These are phyloP conservation scores for Hiodon tergisus DNA, from an alignment of 2,113 vertebrate species.

Conservation along the genomic window DNA sequence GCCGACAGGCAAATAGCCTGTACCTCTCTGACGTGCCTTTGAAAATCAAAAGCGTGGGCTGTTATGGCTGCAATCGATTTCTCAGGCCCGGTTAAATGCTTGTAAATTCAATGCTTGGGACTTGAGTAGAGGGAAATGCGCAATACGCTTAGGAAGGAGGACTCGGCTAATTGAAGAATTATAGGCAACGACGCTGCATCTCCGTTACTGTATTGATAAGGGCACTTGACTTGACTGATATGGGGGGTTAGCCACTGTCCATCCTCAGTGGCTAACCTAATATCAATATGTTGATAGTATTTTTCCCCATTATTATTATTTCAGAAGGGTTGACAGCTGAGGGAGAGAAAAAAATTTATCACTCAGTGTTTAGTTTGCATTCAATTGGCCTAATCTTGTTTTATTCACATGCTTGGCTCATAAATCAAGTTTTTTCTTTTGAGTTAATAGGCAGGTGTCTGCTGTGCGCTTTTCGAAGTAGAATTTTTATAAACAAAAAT, in stretches of 20 bases:
- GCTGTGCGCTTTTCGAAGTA: neutral
- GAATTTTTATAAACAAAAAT: too few species aligned
- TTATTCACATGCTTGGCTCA: constrained; percentile 37
- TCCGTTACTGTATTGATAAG: too few species aligned
- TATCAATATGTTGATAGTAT: constrained; percentile 57
- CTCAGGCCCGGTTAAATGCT: too few species aligned
- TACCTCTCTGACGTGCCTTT: neutral
- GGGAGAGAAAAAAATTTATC: constrained; percentile 43
- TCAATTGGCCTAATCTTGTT: constrained; percentile 31
- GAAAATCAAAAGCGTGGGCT: neutral
- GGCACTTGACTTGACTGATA: too few species aligned
- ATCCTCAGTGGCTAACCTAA: constrained; percentile 49
- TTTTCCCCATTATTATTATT: constrained; percentile 37
- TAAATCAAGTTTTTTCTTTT: constrained; percentile 20
- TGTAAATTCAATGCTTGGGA: too few species aligned
- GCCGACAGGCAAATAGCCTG: neutral
- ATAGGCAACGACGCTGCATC: too few species aligned
- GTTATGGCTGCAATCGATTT: too few species aligned
- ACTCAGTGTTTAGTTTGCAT: constrained; percentile 42
- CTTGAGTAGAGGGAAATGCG: too few species aligned
- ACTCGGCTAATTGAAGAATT: too few species aligned
- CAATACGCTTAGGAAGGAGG: too few species aligned
- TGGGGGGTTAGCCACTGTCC: constrained; percentile 22
- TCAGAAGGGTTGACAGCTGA: constrained; percentile 38
- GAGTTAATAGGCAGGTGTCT: constrained; percentile 11